A percentile compares a stretch with the other conserved stretches of the same genome.
These are phyloP conservation scores for Pollenia amentaria DNA, from an alignment of 2,888 invertebrate genomes.

Conservation along the genomic window DNA sequence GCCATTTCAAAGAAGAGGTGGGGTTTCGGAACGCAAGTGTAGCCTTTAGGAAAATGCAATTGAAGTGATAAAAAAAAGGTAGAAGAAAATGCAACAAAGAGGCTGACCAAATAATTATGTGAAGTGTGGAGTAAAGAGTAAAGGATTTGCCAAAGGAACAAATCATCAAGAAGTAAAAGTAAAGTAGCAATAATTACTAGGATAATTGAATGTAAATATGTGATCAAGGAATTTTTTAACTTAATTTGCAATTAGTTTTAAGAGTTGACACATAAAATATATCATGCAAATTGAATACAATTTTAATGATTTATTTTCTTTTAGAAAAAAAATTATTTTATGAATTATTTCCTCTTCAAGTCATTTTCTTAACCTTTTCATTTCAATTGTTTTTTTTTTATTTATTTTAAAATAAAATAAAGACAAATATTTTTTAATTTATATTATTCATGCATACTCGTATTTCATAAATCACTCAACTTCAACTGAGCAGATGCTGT, in stretches of 20 bases:
- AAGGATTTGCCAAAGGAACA: not conserved
- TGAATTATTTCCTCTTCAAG: not conserved
- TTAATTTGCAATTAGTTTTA: no score
- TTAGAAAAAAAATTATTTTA: not conserved
- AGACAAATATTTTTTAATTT: slow-evolving; percentile 16
- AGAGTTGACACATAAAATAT: no score
- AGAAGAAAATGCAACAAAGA: not conserved
- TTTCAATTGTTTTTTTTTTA: not conserved
- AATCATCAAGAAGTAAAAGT: no score
- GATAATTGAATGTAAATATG: not conserved
- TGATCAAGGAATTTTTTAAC: not conserved
- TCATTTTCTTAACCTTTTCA: slow-evolving; percentile 22
- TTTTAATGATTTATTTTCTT: not conserved
- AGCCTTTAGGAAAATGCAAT: not conserved
- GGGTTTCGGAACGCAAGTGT: not conserved
- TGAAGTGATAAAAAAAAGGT: not conserved
- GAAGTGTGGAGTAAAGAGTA: not conserved
- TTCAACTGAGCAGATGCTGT: slow-evolving; percentile 23
- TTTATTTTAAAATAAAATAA: not conserved
- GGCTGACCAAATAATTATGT: not conserved
- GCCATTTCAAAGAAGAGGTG: no score
- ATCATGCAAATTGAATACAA: not conserved
- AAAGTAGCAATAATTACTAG: not conserved
- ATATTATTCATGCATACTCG: slow-evolving; percentile 26
- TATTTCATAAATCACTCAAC: slow-evolving; percentile 59